These are phyloP conservation scores for Drosophila birchii DNA, from an alignment of 2,888 invertebrate genomes.

Conservation along the genomic window DNA sequence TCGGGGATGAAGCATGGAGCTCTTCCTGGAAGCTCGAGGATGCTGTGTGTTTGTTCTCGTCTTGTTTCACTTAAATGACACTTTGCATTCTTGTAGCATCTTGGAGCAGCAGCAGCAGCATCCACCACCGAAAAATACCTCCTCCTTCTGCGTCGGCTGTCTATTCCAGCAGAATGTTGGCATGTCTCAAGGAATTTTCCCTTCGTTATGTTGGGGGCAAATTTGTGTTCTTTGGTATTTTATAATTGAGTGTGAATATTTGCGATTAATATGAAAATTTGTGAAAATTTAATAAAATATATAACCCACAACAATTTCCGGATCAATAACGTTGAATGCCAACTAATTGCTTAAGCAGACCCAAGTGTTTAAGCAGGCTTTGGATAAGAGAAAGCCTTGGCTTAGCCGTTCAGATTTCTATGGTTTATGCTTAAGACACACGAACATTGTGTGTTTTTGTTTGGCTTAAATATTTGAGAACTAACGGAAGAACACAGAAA, in stretches of 20 bases:
- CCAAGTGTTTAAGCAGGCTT: constrained; percentile 68
- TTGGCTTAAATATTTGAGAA: constrained; percentile 24
- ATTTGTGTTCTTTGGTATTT: constrained; percentile 79
- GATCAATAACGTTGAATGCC: constrained; percentile 46
- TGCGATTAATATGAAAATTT: constrained; percentile 79
- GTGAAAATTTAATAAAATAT: constrained; percentile 77
- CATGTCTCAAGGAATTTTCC: constrained; percentile 66
- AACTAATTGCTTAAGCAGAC: constrained; percentile 70
- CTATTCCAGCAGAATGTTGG: constrained; percentile 43
- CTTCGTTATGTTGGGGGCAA: constrained; percentile 72
- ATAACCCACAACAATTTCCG: constrained; percentile 38
- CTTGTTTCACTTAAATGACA: constrained; percentile 82
- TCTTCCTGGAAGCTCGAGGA: constrained; percentile 5
- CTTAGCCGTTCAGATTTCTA: constrained; percentile 7
- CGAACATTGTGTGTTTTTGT: constrained; percentile 31
- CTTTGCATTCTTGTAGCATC: constrained; percentile 80
- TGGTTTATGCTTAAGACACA: constrained; percentile 26
- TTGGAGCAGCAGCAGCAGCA: constrained; percentile 42
- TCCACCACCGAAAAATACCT: constrained; percentile 38
- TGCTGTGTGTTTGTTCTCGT: constrained; percentile 73
- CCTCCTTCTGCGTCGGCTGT: constrained; percentile 15
- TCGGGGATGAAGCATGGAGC: background rate
- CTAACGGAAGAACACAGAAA: constrained; percentile 11
- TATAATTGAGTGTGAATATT: constrained; percentile 82
- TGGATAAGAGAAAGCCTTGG: constrained; percentile 51